These are phyloP conservation scores for Sciurus vulgaris DNA, from an alignment of 2,797 vertebrate species.

Conservation along the genomic window DNA sequence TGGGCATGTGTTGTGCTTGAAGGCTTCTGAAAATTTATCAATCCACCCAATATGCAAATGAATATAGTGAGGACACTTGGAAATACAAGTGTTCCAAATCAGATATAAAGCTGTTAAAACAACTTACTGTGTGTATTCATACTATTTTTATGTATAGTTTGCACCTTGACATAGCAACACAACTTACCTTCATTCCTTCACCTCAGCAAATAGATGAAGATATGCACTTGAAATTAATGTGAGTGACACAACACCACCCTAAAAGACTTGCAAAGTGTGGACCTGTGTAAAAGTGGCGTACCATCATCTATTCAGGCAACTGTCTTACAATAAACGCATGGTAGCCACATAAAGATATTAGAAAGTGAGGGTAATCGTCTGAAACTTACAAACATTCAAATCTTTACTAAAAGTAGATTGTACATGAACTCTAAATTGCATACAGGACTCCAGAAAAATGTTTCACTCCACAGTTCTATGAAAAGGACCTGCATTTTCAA, in stretches of 20 bases:
- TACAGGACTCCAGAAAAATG: conserved; percentile 62
- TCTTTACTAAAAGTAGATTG: conserved; percentile 76
- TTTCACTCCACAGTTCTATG: conserved; percentile 70
- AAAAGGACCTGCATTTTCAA: conserved; percentile 77
- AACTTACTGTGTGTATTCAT: not conserved
- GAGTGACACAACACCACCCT: not conserved
- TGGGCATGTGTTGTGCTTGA: not conserved
- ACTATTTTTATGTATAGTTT: conserved; percentile 20
- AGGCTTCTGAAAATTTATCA: conserved; percentile 48
- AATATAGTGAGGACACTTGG: not conserved
- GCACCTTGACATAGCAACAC: not conserved
- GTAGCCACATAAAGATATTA: not conserved
- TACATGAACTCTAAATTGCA: conserved; percentile 71
- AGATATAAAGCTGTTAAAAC: not conserved
- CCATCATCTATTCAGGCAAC: conserved; percentile 38
- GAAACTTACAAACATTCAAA: conserved; percentile 76
- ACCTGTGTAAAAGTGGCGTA: conserved; percentile 64
- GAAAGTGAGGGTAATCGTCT: conserved; percentile 68
- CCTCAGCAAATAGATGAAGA: conserved; percentile 20
- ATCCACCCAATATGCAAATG: not conserved
- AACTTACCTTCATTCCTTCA: conserved; percentile 21
- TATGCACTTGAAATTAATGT: conserved; percentile 43
- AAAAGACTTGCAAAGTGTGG: conserved; percentile 38
- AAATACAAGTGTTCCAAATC: not conserved
- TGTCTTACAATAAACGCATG: conserved; percentile 33